Base-by-base conservation (phyloP, 2,113 vertebrate genomes). In the Acanthisitta chloris region DNA sequence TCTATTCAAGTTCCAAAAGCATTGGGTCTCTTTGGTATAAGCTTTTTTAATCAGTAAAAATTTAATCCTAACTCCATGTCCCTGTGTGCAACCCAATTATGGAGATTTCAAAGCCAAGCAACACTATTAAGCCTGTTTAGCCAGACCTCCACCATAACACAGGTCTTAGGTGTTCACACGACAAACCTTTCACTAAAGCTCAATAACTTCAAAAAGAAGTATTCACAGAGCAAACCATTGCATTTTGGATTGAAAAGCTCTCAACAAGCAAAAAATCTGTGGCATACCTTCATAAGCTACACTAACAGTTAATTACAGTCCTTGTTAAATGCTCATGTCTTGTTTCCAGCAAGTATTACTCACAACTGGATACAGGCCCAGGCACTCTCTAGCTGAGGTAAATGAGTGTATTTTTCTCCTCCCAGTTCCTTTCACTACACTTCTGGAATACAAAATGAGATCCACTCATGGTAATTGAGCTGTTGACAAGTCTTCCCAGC, bases 371-470 rank as follows among this genome's bases (percentile, higher is more conserved):
- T 67, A 71, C 43, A 81, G 88, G 85, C 82, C 90, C 85, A 88
- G 85, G 59, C 71, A 26, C 61, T 79, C 48, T 79, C 57, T 79
- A 84, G 57, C 52, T 78, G 87, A 86, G 59, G 85, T 66, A 90
- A 95, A 95, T 70, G 38, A 82, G n/a, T 8, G 16, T 73, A 52
- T 92, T 96, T 94, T 94, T 71, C 79, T 70, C 40, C 38, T 77
- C 71, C 74, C 64, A 3, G 36, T 84, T 92, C 82, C 23, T 81
- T 88, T 94, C 48, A 17, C 71, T 83, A 78, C 65, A 49, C 43
- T 95, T 91, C 72, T 90, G 65, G 93, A 96, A 97, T 95, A 93
- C 85, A 59, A 95, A 93, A 96, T 86, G 76, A 94, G 92, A 74
- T 64, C 51, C 23, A 34, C 31, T 81, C 40, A 59, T 45, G 19